These are phyloP conservation scores for Lethenteron reissneri DNA, from an alignment of 2,113 vertebrate species.

Conservation along the genomic window DNA sequence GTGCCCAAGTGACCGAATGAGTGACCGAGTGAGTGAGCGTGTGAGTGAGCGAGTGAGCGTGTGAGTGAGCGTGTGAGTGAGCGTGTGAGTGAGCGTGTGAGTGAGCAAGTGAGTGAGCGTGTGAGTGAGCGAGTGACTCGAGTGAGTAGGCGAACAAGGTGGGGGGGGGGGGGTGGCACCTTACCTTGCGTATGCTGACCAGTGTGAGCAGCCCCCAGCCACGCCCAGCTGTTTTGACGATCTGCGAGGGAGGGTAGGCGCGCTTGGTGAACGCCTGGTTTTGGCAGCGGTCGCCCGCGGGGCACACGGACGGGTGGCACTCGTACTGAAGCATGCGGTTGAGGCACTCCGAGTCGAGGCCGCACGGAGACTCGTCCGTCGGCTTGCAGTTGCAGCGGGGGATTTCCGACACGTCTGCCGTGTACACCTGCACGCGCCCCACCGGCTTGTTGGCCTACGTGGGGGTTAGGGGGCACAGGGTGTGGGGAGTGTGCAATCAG, in stretches of 20 bases:
- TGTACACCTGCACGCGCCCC: slow-evolving; percentile 71
- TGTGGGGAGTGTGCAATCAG: too few relatives aligned
- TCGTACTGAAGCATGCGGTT: slow-evolving; percentile 96
- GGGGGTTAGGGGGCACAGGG: neutral
- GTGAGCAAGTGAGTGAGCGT: too few relatives aligned
- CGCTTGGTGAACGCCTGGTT: slow-evolving; percentile 93
- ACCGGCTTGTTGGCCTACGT: slow-evolving; percentile 71
- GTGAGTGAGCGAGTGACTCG: neutral
- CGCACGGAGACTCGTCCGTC: slow-evolving; percentile 59
- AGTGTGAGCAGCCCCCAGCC: slow-evolving; percentile 77
- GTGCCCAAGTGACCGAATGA: too few relatives aligned
- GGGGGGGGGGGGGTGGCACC: neutral
- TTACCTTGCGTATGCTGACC: slow-evolving; percentile 79
- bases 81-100: too few relatives aligned
- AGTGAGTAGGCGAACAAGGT: neutral
- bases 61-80: too few relatives aligned
- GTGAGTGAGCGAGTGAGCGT: too few relatives aligned
- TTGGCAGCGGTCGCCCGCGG: slow-evolving; percentile 51
- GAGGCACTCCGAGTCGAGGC: slow-evolving; percentile 74
- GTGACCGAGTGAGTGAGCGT: too few relatives aligned
- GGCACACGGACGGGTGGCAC: slow-evolving; percentile 86
- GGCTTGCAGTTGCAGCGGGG: slow-evolving; percentile 95
- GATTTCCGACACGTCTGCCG: slow-evolving; percentile 78
- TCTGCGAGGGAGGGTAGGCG: slow-evolving; percentile 82
- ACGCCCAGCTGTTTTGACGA: slow-evolving; percentile 69